Evolutionary conservation across 2,113 vertebrate species (phyloP).

Genomic region (Plestiodon gilberti): DNA sequence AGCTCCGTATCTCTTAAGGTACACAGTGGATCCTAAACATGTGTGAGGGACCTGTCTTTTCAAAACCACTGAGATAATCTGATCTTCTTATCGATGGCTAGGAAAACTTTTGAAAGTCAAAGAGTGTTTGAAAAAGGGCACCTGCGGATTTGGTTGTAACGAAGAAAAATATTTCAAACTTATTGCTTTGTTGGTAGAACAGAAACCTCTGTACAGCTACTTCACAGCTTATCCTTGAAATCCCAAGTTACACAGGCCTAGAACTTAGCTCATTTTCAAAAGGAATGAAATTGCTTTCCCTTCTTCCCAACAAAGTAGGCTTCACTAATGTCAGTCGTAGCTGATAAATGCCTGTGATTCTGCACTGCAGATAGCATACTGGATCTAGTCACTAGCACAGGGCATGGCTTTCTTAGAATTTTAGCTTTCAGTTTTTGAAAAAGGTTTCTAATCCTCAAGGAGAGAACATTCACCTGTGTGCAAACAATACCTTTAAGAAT

Average conservation of each 20-base stretch:
- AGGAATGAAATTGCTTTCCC: slow-evolving; percentile 68
- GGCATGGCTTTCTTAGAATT: background rate
- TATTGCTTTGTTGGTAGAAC: slow-evolving; percentile 63
- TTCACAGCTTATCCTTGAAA: slow-evolving; percentile 70
- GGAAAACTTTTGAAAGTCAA: slow-evolving; percentile 46
- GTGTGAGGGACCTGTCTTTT: slow-evolving; percentile 40
- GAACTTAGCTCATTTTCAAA: slow-evolving; percentile 62
- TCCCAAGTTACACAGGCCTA: slow-evolving; percentile 58
- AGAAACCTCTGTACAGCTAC: slow-evolving; percentile 62
- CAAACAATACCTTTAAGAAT: background rate
- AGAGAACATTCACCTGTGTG: background rate
- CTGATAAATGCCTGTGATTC: background rate
- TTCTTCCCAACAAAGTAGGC: slow-evolving; percentile 64
- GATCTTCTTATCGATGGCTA: slow-evolving; percentile 27
- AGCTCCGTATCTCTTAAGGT: slow-evolving; percentile 50
- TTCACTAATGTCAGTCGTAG: slow-evolving; percentile 63
- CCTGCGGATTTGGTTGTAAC: slow-evolving; percentile 35
- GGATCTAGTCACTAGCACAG: background rate
- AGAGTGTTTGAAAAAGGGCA: slow-evolving; percentile 44
- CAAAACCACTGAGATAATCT: slow-evolving; percentile 37
- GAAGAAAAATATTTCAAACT: slow-evolving; percentile 60
- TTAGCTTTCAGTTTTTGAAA: background rate
- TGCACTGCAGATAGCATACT: background rate
- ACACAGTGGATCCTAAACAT: slow-evolving; percentile 48
- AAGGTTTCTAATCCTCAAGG: background rate